Evolutionary conservation across 2,888 invertebrate species (phyloP).

Genomic region (Himalopsyche tibetana): DNA sequence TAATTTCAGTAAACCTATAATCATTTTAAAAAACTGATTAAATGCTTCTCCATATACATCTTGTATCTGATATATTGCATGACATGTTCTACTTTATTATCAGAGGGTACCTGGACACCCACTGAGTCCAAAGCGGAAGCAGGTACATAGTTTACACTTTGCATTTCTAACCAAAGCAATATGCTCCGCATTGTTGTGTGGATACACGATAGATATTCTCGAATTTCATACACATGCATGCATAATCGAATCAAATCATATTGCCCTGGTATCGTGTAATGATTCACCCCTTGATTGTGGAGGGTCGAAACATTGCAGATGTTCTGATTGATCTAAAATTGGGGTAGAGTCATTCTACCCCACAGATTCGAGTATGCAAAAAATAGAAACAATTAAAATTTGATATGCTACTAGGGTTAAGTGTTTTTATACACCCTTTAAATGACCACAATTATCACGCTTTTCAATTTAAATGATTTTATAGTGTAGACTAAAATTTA

Average conservation of each 20-base stretch:
- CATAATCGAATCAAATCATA: conserved; percentile 23
- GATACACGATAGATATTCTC: background rate
- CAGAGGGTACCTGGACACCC: conserved; percentile 2
- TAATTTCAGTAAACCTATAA: no score
- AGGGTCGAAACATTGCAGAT: conserved; percentile 27
- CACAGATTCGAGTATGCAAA: conserved; percentile 5
- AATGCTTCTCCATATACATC: background rate
- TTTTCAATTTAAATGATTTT: background rate
- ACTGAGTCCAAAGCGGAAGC: background rate
- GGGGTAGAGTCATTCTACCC: conserved; percentile 5
- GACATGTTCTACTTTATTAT: conserved; percentile 9
- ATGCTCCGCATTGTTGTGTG: background rate
- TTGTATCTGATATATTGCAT: conserved; percentile 12
- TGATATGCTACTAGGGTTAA: conserved; percentile 2
- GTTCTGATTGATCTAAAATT: conserved; percentile 12
- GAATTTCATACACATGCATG: conserved; percentile 1
- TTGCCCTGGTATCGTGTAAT: conserved; percentile 4
- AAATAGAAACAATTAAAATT: conserved; percentile 18
- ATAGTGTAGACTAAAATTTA: no score
- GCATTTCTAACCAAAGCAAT: conserved; percentile 7
- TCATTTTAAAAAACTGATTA: background rate
- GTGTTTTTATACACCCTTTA: background rate
- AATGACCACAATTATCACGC: conserved; percentile 31
- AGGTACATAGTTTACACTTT: background rate
- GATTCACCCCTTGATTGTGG: conserved; percentile 4